Base-by-base conservation (phyloP, 2,888 invertebrate genomes). In the Gastracanthus pulcherrimus region DNA sequence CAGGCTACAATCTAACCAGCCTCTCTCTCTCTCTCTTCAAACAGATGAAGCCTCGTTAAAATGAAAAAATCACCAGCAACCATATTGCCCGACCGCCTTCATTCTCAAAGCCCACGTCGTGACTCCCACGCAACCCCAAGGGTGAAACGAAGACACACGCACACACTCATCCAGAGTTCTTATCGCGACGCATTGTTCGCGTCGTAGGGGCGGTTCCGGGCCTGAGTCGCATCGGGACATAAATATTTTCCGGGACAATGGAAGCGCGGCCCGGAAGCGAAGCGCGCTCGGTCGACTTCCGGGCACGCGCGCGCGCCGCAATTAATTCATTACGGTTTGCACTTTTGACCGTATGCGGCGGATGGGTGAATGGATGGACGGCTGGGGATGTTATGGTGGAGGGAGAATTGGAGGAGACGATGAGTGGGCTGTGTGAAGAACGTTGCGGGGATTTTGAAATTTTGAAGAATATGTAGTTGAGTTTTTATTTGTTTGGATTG, bases 251-350 rank as follows among this genome's bases (percentile, higher is more conserved):
- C 87, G 81, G 85, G 79, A 89, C 89, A 89, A 88, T 88, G 87
- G 67, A 82, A 80, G 80, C 79, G 86, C 84, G 82, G 51, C 86
- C 86, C 89, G 81, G 77, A 77, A 60, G 89, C 78, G 80, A 83
- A 82, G 84, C 83, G 89, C 88, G 86, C 88, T 88, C 88, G 86
- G 76, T 67, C 80, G 74, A 86, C 88, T 86, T 90, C 90, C 90
- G 88, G 89, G 71, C 90, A 90, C 90, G 91, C 88, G 91, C 80
- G 89, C 83, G 80, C 84, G 80, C 84, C 86, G 86, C 90, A 90
- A 91, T 91, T 90, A 91, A 90, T 91, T 90, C 90, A 91, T 90
- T 91, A 90, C 87, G n/a, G 79, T 78, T 80, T 72, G 70, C 74
- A 71, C 76, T 82, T 84, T 79, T 48, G 31, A 16, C 16, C 11